Conservation (phyloP, 2,797 vertebrate species). For the Lutjanus argentimaculatus region DNA sequence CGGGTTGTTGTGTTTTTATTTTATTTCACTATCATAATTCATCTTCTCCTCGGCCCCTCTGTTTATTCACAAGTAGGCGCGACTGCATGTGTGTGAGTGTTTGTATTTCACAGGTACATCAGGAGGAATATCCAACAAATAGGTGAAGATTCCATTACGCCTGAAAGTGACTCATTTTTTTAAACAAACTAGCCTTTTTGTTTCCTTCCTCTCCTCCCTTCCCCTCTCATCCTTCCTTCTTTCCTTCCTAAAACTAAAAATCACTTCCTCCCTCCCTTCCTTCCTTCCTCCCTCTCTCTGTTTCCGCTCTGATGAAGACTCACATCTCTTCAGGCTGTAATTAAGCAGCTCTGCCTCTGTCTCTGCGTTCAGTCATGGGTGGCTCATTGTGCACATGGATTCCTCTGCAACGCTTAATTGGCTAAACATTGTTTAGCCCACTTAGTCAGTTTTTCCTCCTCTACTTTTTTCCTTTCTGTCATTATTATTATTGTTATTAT, state of each 20-base stretch:
- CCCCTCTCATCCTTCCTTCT: slow-evolving; percentile 15
- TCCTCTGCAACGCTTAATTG: slow-evolving; percentile 79
- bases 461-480: slow-evolving; percentile 37
- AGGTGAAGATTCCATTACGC: not conserved
- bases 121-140: not conserved
- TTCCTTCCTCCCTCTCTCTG: slow-evolving; percentile 14
- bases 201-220: slow-evolving; percentile 9
- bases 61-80: slow-evolving; percentile 7
- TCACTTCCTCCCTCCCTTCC: slow-evolving; percentile 9
- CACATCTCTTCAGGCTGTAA: slow-evolving; percentile 79
- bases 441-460: slow-evolving; percentile 52
- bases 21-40: slow-evolving; percentile 30
- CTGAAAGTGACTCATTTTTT: not conserved
- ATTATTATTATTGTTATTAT: slow-evolving; percentile 14
- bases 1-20: slow-evolving; percentile 24
- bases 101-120: slow-evolving; percentile 19
- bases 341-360: slow-evolving; percentile 78
- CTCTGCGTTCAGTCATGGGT: slow-evolving; percentile 78
- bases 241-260: not conserved
- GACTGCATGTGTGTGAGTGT: not conserved
- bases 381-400: slow-evolving; percentile 79
- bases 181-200: not conserved
- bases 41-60: slow-evolving; percentile 1
- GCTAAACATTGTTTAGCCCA: slow-evolving; percentile 78
- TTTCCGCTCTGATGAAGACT: slow-evolving; percentile 71